A percentile compares a stretch with the other conserved stretches of the same genome.
phyloP scores from a whole-genome alignment of 1,140 invertebrate genomes.

The Panulirus ornatus region DNA sequence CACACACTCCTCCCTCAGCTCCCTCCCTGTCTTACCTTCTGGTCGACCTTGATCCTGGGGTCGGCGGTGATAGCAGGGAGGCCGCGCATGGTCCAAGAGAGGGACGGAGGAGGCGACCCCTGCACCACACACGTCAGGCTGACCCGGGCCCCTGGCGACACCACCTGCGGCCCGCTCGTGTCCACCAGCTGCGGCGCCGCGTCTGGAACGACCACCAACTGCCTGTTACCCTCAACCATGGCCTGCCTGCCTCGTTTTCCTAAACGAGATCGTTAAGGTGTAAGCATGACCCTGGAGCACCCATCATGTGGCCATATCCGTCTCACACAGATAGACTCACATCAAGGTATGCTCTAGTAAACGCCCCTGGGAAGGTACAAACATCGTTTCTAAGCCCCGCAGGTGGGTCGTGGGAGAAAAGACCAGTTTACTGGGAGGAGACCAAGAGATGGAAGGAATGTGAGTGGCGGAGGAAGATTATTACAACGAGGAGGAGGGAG shows the following conservation, averaged over 20 bases:
- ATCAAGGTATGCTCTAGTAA: no score
- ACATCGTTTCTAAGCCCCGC: no score
- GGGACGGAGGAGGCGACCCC: slow-evolving; percentile 58
- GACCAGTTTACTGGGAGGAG: not conserved
- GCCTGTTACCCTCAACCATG: no score
- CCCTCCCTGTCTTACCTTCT: slow-evolving; percentile 24
- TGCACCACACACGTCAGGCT: slow-evolving; percentile 59
- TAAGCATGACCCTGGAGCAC: no score
- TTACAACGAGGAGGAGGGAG: no score
- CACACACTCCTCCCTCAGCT: not conserved
- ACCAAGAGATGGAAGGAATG: not conserved
- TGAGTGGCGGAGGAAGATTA: not conserved
- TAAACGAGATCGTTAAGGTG: no score
- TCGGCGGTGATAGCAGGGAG: slow-evolving; percentile 28
- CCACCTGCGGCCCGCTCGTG: slow-evolving; percentile 54
- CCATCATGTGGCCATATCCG: no score
- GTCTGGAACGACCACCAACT: no score
- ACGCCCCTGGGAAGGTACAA: no score
- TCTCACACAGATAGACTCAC: no score
- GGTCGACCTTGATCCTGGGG: slow-evolving; percentile 32
- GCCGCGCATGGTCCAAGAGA: slow-evolving; percentile 51
- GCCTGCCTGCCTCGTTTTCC: no score
- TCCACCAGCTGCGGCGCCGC: slow-evolving; percentile 54
- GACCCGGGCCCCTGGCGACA: slow-evolving; percentile 61
- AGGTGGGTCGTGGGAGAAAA: no score